A percentile compares a stretch with the other conserved stretches of the same genome.
These are phyloP conservation scores for Campylomormyrus tamandua DNA, from an alignment of 2,113 vertebrate genomes.

Conservation along the genomic window DNA sequence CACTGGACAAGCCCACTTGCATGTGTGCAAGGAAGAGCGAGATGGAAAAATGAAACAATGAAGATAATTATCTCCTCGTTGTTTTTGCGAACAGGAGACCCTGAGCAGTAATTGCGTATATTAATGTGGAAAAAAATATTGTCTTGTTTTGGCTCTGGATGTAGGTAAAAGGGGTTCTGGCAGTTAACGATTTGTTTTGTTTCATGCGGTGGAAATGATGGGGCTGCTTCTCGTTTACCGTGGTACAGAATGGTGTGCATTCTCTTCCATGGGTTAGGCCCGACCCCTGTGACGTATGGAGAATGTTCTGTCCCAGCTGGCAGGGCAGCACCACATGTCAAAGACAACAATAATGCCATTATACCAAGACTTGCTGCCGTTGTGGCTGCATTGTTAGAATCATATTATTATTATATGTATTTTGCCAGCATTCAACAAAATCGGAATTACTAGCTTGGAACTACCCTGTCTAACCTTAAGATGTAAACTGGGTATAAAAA, in stretches of 20 bases:
- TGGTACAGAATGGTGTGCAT: background rate
- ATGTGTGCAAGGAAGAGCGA: background rate
- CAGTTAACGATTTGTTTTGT: background rate
- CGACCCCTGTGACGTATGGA: background rate
- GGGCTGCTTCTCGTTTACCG: background rate
- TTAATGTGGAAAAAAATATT: conserved; percentile 10
- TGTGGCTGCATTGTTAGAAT: background rate
- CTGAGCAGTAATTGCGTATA: background rate
- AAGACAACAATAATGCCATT: conserved; percentile 5
- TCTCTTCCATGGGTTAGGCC: background rate
- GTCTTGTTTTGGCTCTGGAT: background rate
- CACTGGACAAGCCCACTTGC: background rate
- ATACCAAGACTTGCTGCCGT: background rate
- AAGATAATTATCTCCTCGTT: background rate
- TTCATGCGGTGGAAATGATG: background rate
- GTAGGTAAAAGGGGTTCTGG: background rate
- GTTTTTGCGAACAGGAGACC: background rate
- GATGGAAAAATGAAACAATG: background rate
- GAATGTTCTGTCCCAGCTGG: background rate
- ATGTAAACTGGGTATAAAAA: background rate
- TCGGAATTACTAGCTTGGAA: background rate
- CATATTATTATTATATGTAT: background rate
- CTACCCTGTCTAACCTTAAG: background rate
- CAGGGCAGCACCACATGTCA: background rate
- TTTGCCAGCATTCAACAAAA: background rate